phyloP scores from a whole-genome alignment of 2,888 invertebrate species.

The Scrobipalpa atriplicella region DNA sequence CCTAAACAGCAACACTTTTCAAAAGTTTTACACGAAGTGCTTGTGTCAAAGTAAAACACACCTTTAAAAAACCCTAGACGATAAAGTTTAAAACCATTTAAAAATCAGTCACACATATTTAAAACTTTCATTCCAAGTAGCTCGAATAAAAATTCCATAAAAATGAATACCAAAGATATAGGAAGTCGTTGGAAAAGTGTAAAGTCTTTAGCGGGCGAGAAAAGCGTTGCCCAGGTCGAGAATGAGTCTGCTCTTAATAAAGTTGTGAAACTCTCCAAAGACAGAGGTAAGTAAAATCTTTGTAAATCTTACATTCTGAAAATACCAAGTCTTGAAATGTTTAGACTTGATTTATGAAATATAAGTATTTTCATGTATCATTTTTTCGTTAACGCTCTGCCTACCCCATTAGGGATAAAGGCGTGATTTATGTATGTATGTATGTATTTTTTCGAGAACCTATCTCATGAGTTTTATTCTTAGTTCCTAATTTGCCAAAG shows the following conservation, averaged over 20 bases:
- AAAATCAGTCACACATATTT: not conserved
- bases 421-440: no score
- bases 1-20: conserved; percentile 5
- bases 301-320: not conserved
- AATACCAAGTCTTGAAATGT: not conserved
- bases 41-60: conserved; percentile 1
- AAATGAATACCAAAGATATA: conserved; percentile 47
- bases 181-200: conserved; percentile 68
- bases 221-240: conserved; percentile 43
- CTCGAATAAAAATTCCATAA: not conserved
- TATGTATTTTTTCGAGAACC: no score
- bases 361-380: no score
- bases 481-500: no score
- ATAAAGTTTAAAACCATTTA: conserved; percentile 24
- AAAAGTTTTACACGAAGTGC: not conserved
- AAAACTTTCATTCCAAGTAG: not conserved
- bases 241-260: conserved; percentile 49
- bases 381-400: no score
- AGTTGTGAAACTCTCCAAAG: conserved; percentile 56
- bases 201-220: conserved; percentile 55
- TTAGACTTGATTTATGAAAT: not conserved
- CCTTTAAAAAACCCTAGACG: not conserved
- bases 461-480: no score
- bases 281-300: conserved; percentile 57
- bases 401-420: no score